Base-by-base conservation (phyloP, 2,888 invertebrate genomes). In the Cetonia aurata region DNA sequence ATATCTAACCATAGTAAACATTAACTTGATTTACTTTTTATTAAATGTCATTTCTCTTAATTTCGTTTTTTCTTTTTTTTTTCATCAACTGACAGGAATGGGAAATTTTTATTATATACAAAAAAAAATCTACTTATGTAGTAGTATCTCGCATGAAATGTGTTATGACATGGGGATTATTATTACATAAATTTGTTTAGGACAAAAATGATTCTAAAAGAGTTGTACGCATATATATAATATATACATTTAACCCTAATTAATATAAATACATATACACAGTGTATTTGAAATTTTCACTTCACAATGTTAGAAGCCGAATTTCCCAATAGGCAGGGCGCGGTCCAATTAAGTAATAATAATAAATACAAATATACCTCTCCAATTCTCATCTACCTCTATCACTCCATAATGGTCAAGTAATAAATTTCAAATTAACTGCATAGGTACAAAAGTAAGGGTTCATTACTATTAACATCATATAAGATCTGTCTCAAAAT, bases 181-280 rank as follows among this genome's bases (percentile, higher is more conserved):
- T 65, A 65, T 50, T 25, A 25, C 25, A 65, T 65, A 65, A 65
- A 50, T 37, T 65, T 50, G 41, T 65, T 50, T 48, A 50, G n/a
- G 62, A 65, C 50, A 65, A 50, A 37, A 65, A 65, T 65, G 62
- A 65, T 37, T 65, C 62, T 65, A 65, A 42, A 42, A 62, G 62
- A 65, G 62, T 37, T 50, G 62, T 65, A 65, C 62, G 62, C 62
- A 65, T 65, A 65, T 65, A 65, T 65, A 65, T 65, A 65, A 65
- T 65, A 65, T 65, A 65, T 65, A 65, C 62, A 65, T 65, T 65
- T 33, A 50, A 65, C 62, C 62, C 62, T 65, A 65, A 65, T 65
- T 65, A 57, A 65, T 65, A 65, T 65, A 65, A 65, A 65, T 65
- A 65, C 62, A 65, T 65, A 65, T 65, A 65, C 62, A 65, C 62